Evolutionary conservation across 2,888 invertebrate genomes (phyloP), one percentile per base, ranked within the genome.

Genomic region (Phengaris arion): DNA sequence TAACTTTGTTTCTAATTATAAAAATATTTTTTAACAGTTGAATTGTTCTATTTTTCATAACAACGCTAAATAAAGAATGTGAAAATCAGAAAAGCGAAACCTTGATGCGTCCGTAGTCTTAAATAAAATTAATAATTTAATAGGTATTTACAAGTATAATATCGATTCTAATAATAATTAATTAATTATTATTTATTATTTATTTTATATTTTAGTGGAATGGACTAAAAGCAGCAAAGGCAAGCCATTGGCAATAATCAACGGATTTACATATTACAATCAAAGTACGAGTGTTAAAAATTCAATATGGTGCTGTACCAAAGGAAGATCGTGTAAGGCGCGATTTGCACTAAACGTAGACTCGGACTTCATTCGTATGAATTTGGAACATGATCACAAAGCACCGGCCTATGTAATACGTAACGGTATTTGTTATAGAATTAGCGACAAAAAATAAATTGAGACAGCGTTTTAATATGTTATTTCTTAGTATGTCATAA

Each of bases 211-310:
- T 80, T 68, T 79, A 83, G 82, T 82, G 45, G 45, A 52, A 52
- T 82, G 79, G 77, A 82, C 83, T 22, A 77, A 73, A 13, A 86
- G 82, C 15, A 52, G 9, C 5, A 74, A 75, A 10, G 85, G 85
- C 0, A 86, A 82, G 45, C 76, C 77, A 52, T 55, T 85, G 54
- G 83, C 83, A 0, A 70, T 89, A 1, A 69, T 85, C 0, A 74
- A 84, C 3, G 83, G 85, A 0, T 87, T 79, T 76, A 83, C 84
- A 0, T 89, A 83, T 76, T 85, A 85, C 76, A 77, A 75, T 15
- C 77, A 79, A 6, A 77, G 76, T 2, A 76, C 77, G 9, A 7
- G 46, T 13, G 76, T 9, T 35, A 35, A 35, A 0, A 81, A 79
- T 0, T 68, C 74, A 2, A 59, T 64, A 1, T 83, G 80, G 80